These are phyloP conservation scores for Trinectes maculatus DNA, from an alignment of 2,113 vertebrate genomes.

Conservation along the genomic window DNA sequence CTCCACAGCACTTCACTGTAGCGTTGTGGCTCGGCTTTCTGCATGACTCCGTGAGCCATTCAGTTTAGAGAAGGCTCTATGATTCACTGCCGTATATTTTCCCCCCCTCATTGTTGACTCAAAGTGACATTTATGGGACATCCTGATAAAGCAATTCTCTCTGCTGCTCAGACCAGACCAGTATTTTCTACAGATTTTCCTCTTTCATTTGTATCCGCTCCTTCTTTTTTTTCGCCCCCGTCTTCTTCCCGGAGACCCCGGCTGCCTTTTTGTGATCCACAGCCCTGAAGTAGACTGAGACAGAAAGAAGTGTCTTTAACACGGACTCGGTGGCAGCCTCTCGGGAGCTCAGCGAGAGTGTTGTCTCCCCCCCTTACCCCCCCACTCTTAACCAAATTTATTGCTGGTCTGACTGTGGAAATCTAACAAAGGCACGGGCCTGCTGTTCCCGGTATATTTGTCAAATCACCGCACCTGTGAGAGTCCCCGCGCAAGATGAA, in stretches of 20 bases:
- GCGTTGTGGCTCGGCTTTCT: conserved; percentile 63
- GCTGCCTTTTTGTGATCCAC: conserved; percentile 78
- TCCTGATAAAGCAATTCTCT: conserved; percentile 80
- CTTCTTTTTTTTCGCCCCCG: conserved; percentile 32
- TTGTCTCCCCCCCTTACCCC: conserved; percentile 48
- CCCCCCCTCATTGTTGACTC: conserved; percentile 72
- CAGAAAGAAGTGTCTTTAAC: conserved; percentile 81
- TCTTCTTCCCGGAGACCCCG: conserved; percentile 48
- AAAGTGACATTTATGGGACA: conserved; percentile 82
- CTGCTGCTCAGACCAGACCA: conserved; percentile 64
- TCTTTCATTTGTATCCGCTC: conserved; percentile 65
- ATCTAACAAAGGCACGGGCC: conserved; percentile 84
- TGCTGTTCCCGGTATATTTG: conserved; percentile 89
- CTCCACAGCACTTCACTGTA: conserved; percentile 57
- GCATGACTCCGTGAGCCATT: conserved; percentile 60
- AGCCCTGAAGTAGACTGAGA: conserved; percentile 71
- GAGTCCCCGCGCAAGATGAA: conserved; percentile 90
- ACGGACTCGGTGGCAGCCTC: conserved; percentile 73
- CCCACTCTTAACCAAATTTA: conserved; percentile 92
- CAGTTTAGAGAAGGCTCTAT: conserved; percentile 65
- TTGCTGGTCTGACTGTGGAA: conserved; percentile 86
- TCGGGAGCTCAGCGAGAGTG: conserved; percentile 78
- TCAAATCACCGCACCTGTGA: conserved; percentile 93
- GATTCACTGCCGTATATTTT: conserved; percentile 61
- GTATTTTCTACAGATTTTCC: conserved; percentile 69